Evolutionary conservation across 2,113 vertebrate species (phyloP), one percentile per base, ranked within the genome.

Genomic region (Pachypanchax playfairii): DNA sequence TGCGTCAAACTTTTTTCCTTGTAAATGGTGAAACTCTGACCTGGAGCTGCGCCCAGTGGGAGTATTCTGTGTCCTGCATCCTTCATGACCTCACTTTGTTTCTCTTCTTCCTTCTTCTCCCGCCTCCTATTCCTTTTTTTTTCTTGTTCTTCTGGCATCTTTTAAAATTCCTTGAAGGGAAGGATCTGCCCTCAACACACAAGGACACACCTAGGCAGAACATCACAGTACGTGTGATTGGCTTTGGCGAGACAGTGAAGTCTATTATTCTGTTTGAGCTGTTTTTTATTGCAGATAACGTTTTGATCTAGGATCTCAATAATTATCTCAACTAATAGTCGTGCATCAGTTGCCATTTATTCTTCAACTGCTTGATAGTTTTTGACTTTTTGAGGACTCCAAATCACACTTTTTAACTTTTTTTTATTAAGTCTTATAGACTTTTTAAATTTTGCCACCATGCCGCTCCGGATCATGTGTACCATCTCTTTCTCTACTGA

Each of bases 381-480:
- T 56, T 13, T 18, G 39, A 68, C 5, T 33, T 26, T 62, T 26
- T 56, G 6, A 15, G 20, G 25, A 53, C 18, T 47, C 29, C 24
- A 41, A 18, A 20, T 39, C 2, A 15, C n/a, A 11, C 11, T 17
- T 42, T 41, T 17, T 14, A 4, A 10, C 6, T 5, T 4, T 35
- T n/a, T 35, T 21, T 36, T 10, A 24, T 36, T 8, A 26, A 28
- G 1, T 26, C 5, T 20, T 48, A 26, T 22, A 33, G 22, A 5
- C 9, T 21, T 8, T 7, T 36, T 49, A 29, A 46, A 14, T 43
- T 47, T 21, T 38, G 67, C 60, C 57, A 61, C 18, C 18, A 98
- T 99, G 97, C 95, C 95, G 3, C 92, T 99, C 80, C 93, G 96
- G 77, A 95, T 99, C 72, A 94, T 95, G 84, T 99, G 97, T 88